Percentiles rank a stretch among this genome's conserved stretches.
Evolutionary conservation across 2,888 invertebrate species (phyloP).

Genomic region (Mechanitis messenoides): DNA sequence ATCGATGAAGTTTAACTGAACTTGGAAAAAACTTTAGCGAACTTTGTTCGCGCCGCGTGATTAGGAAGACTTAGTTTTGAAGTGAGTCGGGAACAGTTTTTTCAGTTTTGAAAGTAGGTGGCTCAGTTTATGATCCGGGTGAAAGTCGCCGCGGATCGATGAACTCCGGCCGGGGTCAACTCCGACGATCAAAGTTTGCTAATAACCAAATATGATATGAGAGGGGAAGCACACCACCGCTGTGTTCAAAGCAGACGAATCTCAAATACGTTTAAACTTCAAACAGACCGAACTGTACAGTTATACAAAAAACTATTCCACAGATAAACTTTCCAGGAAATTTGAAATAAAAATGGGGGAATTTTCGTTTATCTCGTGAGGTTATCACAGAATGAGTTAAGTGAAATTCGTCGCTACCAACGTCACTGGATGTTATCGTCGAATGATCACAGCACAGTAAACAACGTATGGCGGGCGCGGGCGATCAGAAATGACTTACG

Average conservation of each 20-base stretch:
- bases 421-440: conserved; percentile 13
- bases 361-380: conserved; percentile 6
- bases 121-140: conserved; percentile 76
- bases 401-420: conserved; percentile 2
- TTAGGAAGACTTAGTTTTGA: conserved; percentile 76
- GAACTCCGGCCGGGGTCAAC: conserved; percentile 68
- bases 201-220: conserved; percentile 72
- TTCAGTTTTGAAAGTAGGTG: conserved; percentile 76
- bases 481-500: conserved; percentile 27
- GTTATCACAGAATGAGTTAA: conserved; percentile 8
- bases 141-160: conserved; percentile 74
- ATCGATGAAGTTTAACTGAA: conserved; percentile 73
- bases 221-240: conserved; percentile 53
- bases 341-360: background rate
- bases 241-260: conserved; percentile 30
- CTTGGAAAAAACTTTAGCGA: conserved; percentile 72
- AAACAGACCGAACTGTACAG: no score
- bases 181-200: conserved; percentile 69
- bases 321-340: background rate
- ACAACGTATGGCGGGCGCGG: conserved; percentile 25
- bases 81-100: conserved; percentile 72
- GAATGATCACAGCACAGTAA: conserved; percentile 22
- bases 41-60: conserved; percentile 73
- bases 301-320: background rate
- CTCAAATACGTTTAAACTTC: conserved; percentile 8